Evolutionary conservation across 2,888 invertebrate genomes (phyloP).

Genomic region (Plemyria rubiginata): DNA sequence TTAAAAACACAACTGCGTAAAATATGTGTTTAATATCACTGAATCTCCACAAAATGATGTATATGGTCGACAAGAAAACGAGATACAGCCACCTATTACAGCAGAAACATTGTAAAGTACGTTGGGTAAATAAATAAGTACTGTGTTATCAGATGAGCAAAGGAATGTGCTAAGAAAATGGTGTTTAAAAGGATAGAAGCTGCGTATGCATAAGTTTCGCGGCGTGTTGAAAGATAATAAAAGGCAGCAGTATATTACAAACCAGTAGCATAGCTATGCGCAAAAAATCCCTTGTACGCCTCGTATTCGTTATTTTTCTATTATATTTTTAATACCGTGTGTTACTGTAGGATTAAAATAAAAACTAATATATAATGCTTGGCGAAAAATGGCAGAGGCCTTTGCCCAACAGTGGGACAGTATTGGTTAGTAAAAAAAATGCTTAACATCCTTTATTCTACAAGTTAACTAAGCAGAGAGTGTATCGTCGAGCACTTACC

Average conservation of each 20-base stretch:
- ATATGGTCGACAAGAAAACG: slow-evolving; percentile 71
- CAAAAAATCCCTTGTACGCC: not conserved
- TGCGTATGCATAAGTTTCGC: slow-evolving; percentile 76
- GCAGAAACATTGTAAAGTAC: slow-evolving; percentile 79
- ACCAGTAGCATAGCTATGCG: slow-evolving; percentile 16
- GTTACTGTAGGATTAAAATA: too few species aligned
- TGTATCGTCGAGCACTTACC: too few species aligned
- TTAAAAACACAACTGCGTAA: not conserved
- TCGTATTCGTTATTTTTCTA: too few species aligned
- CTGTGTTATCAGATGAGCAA: slow-evolving; percentile 77
- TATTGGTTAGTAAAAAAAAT: too few species aligned
- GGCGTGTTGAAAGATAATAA: slow-evolving; percentile 80
- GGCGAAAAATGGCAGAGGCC: too few species aligned
- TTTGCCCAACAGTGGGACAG: too few species aligned
- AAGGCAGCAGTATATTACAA: not conserved
- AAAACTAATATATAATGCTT: too few species aligned
- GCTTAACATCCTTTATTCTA: too few species aligned
- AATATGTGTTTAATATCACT: slow-evolving; percentile 57
- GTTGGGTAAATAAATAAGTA: slow-evolving; percentile 80
- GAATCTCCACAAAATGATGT: slow-evolving; percentile 71
- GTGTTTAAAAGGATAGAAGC: slow-evolving; percentile 78
- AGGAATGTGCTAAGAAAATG: slow-evolving; percentile 73
- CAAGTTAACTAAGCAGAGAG: too few species aligned
- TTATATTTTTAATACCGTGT: too few species aligned
- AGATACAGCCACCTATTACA: slow-evolving; percentile 77